These are phyloP conservation scores for Trichopoda pennipes DNA, from an alignment of 2,888 invertebrate genomes.

Conservation along the genomic window DNA sequence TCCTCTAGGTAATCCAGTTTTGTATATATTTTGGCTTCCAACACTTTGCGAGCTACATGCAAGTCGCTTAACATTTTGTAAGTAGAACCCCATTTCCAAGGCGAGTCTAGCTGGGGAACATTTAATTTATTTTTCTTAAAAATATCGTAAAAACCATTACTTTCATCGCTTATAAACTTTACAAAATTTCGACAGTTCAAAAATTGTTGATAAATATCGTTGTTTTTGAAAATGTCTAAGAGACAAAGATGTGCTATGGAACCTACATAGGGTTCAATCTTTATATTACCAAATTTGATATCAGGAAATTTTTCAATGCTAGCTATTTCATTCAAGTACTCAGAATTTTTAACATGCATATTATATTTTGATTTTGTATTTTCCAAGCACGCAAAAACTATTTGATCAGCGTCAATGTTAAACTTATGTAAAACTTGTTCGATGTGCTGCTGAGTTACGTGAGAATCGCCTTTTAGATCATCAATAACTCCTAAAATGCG, in stretches of 20 bases:
- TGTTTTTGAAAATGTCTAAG: slow-evolving; percentile 56
- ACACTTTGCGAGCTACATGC: neutral
- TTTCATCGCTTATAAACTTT: slow-evolving; percentile 22
- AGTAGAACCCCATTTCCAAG: slow-evolving; percentile 60
- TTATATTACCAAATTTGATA: slow-evolving; percentile 9
- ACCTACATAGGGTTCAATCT: slow-evolving; percentile 47
- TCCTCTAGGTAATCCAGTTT: neutral
- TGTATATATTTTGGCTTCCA: slow-evolving; percentile 8
- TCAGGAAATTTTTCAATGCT: slow-evolving; percentile 23
- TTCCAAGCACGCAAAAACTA: slow-evolving; percentile 48
- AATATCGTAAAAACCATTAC: slow-evolving; percentile 12
- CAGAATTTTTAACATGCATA: slow-evolving; percentile 16
- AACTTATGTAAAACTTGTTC: slow-evolving; percentile 33
- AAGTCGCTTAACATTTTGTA: slow-evolving; percentile 51
- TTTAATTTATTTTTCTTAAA: slow-evolving; percentile 25
- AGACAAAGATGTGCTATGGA: slow-evolving; percentile 37
- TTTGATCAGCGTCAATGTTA: slow-evolving; percentile 48
- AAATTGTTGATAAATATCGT: slow-evolving; percentile 20
- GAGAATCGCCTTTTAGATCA: slow-evolving; percentile 11
- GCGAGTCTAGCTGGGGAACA: slow-evolving; percentile 55
- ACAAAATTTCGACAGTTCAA: slow-evolving; percentile 50
- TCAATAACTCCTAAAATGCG: slow-evolving; percentile 39
- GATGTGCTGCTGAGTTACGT: slow-evolving; percentile 19
- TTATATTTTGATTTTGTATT: slow-evolving; percentile 31
- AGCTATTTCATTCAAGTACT: slow-evolving; percentile 34